phyloP scores from a whole-genome alignment of 2,888 invertebrate species.

The Hyppa rectilinea region DNA sequence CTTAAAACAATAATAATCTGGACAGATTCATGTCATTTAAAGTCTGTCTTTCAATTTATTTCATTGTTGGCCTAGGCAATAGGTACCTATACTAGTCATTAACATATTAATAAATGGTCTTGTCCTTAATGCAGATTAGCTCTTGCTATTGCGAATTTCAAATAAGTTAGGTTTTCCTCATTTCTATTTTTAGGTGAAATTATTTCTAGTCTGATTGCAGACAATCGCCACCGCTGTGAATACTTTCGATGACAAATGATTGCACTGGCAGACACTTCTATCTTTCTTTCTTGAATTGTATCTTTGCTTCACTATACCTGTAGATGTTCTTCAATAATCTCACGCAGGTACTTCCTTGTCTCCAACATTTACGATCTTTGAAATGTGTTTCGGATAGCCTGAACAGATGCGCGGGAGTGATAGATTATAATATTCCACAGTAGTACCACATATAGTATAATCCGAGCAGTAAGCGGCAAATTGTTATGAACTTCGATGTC shows the following conservation, averaged over 20 bases:
- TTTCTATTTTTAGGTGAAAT: constrained; percentile 1
- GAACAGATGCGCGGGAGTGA: constrained; percentile 2
- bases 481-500: constrained; percentile 3
- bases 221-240: neutral
- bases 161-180: constrained; percentile 1
- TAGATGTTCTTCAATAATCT: neutral
- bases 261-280: neutral
- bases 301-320: neutral
- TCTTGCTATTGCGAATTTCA: neutral
- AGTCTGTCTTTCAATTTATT: neutral
- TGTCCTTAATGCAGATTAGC: neutral
- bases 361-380: neutral
- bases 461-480: constrained; percentile 18
- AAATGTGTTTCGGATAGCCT: constrained; percentile 15
- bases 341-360: no score
- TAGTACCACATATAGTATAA: constrained; percentile 27
- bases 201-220: neutral
- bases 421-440: constrained; percentile 34
- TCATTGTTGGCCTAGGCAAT: neutral
- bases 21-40: no score
- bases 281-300: neutral
- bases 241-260: neutral
- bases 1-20: no score
- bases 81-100: neutral
- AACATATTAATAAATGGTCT: no score